A percentile compares a stretch with the other conserved stretches of the same genome.
These are phyloP conservation scores for Parnassius mnemosyne DNA, from an alignment of 2,888 invertebrate species.

Conservation along the genomic window DNA sequence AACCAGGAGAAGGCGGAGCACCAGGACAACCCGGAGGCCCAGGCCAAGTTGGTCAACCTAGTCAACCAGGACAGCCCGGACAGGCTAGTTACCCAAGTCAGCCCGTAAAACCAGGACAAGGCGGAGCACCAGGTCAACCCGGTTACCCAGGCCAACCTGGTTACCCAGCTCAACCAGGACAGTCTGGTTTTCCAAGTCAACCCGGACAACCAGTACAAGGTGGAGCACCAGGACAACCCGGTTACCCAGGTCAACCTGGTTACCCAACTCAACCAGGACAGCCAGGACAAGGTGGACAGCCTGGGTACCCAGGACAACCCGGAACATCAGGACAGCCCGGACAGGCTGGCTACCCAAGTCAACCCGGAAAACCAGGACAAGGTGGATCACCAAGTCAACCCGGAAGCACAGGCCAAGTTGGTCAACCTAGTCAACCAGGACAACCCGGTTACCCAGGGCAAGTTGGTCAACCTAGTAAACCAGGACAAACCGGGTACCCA, in stretches of 20 bases:
- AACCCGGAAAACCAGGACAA: too few species aligned
- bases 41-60: conserved; percentile 51
- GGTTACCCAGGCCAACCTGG: conserved; percentile 39
- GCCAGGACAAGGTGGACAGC: too few species aligned
- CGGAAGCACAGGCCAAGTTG: too few species aligned
- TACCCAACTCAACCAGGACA: too few species aligned
- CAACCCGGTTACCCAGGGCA: too few species aligned
- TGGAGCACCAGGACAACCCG: conserved; percentile 37
- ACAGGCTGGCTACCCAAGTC: too few species aligned
- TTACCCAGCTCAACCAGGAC: conserved; percentile 29
- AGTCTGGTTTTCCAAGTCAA: conserved; percentile 43
- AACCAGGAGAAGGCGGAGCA: conserved; percentile 25
- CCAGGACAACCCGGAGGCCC: conserved; percentile 65
- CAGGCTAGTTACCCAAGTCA: conserved; percentile 42
- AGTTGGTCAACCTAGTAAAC: too few species aligned
- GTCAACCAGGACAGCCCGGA: conserved; percentile 39
- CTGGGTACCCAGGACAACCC: too few species aligned
- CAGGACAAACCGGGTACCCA: too few species aligned
- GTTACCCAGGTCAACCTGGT: background rate
- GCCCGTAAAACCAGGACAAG: conserved; percentile 41
- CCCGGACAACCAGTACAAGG: conserved; percentile 42
- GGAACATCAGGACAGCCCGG: too few species aligned
- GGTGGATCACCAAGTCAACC: too few species aligned
- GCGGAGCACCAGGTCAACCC: conserved; percentile 33
- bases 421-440: too few species aligned